Percentiles rank a stretch among this genome's conserved stretches.
Evolutionary conservation across 1,140 invertebrate species (phyloP).

Genomic region (Parapsyche elsis): DNA sequence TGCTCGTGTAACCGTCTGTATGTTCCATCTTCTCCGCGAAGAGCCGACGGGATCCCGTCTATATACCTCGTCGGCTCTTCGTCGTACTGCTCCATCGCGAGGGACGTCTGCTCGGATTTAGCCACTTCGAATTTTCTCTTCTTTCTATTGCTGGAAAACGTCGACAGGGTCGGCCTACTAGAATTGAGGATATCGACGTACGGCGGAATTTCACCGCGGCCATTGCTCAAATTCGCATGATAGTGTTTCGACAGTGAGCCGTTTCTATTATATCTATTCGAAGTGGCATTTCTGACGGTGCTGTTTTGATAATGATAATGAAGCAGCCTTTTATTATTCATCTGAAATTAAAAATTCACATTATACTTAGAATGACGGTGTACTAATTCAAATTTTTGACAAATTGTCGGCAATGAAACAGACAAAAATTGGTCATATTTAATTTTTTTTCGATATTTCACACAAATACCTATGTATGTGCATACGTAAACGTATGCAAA

Average conservation of each 20-base stretch:
- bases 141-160: conserved; percentile 5
- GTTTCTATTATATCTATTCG: neutral
- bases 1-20: conserved; percentile 37
- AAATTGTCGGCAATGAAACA: too few relatives aligned
- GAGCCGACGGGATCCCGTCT: conserved; percentile 17
- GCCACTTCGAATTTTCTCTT: neutral
- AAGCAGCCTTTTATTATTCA: conserved; percentile 16
- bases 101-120: neutral
- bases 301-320: neutral
- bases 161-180: neutral
- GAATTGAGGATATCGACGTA: neutral
- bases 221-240: neutral
- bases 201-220: neutral
- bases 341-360: conserved; percentile 10
- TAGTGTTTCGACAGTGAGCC: neutral
- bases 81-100: neutral
- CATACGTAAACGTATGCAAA: too few relatives aligned
- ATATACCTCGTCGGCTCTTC: neutral
- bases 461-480: too few relatives aligned
- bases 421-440: too few relatives aligned
- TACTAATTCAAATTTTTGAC: too few relatives aligned
- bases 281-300: neutral
- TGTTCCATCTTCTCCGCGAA: conserved; percentile 18
- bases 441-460: too few relatives aligned
- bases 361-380: too few relatives aligned